A percentile compares a stretch with the other conserved stretches of the same genome.
These are phyloP conservation scores for Aphidoletes aphidimyza DNA, from an alignment of 2,888 invertebrate species.

Conservation along the genomic window DNA sequence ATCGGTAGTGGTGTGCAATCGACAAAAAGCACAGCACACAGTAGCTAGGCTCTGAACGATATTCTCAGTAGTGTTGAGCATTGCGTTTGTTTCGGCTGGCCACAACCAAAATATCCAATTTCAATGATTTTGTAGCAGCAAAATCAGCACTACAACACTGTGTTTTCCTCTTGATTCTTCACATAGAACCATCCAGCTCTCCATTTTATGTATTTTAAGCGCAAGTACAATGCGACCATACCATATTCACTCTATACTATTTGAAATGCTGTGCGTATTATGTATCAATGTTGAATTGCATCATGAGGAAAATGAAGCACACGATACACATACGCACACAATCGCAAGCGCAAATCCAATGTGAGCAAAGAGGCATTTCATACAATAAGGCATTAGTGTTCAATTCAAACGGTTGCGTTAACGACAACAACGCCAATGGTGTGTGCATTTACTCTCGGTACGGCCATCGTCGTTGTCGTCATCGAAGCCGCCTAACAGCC, in stretches of 20 bases:
- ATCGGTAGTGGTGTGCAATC: conserved; percentile 26
- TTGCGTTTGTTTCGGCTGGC: not conserved
- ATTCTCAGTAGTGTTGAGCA: not conserved
- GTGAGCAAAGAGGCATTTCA: not conserved
- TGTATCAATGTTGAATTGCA: conserved; percentile 2
- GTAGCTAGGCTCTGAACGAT: too few relatives aligned
- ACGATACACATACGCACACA: conserved; percentile 35
- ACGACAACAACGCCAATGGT: conserved; percentile 2
- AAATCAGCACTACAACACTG: not conserved
- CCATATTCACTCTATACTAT: not conserved
- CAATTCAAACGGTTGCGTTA: conserved; percentile 14
- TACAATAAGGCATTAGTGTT: conserved; percentile 16
- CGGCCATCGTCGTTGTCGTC: not conserved
- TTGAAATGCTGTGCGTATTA: not conserved
- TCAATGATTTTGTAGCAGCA: not conserved
- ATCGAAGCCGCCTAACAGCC: not conserved
- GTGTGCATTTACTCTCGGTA: not conserved
- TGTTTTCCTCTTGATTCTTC: not conserved
- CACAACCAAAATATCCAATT: conserved; percentile 34
- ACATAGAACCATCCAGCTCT: conserved; percentile 32
- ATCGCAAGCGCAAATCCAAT: not conserved
- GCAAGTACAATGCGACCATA: conserved; percentile 42
- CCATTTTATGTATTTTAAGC: conserved; percentile 31
- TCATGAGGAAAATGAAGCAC: conserved; percentile 27
- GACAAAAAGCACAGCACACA: not conserved